Conservation (phyloP, 1,140 invertebrate genomes). For the Adelges cooleyi region DNA sequence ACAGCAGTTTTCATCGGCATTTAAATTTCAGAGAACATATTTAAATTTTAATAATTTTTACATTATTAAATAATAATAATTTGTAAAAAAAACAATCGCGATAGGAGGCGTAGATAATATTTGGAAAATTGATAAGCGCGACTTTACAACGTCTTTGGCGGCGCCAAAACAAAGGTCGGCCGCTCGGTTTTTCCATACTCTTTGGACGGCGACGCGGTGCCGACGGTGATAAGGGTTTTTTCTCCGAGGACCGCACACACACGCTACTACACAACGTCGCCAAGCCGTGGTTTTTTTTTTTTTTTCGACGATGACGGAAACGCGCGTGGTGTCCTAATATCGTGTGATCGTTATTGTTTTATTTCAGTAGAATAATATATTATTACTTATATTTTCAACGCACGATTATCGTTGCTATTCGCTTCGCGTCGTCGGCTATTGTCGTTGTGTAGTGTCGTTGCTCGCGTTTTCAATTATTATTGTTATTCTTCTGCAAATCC, state of each 20-base stretch:
- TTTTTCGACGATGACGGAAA: too few relatives aligned
- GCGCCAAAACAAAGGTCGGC: not conserved
- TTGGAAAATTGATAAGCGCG: too few relatives aligned
- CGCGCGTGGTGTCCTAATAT: not conserved
- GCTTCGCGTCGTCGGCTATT: not conserved
- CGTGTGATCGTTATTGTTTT: not conserved
- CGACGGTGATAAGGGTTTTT: constrained; percentile 10
- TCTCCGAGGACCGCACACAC: not conserved
- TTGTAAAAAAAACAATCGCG: too few relatives aligned
- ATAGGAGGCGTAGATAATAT: too few relatives aligned
- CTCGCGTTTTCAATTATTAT: not conserved
- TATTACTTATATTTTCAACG: too few relatives aligned
- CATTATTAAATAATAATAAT: too few relatives aligned
- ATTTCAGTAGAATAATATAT: too few relatives aligned
- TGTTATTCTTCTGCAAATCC: not conserved
- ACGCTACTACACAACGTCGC: too few relatives aligned
- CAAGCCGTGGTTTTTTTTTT: too few relatives aligned
- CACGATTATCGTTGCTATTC: not conserved
- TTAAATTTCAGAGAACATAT: too few relatives aligned
- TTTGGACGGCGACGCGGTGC: not conserved
- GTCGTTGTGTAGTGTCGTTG: not conserved
- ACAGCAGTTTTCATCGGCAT: too few relatives aligned
- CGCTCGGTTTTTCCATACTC: not conserved
- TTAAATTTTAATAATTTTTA: too few relatives aligned
- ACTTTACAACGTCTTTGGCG: not conserved